Percentiles rank a stretch among this genome's conserved stretches.
Conservation (phyloP, 2,113 vertebrate species). For the Pao palembangensis region DNA sequence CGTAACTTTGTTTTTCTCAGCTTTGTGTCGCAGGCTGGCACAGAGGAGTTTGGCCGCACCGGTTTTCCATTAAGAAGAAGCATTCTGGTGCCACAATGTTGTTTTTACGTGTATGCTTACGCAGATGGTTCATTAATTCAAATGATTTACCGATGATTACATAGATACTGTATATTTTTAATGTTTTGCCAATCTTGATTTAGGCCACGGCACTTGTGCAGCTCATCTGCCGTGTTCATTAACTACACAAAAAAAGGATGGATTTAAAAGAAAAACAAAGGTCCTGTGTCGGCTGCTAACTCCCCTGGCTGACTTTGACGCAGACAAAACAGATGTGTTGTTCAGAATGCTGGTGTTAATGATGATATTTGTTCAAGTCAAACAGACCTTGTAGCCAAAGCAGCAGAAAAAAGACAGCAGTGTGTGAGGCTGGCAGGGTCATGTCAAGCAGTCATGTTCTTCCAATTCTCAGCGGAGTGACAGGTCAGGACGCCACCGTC, state of each 20-base stretch:
- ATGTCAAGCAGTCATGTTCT: conserved; percentile 35
- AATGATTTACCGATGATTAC: no score
- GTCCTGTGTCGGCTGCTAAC: no score
- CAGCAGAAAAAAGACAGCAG: conserved; percentile 9
- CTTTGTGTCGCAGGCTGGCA: conserved; percentile 14
- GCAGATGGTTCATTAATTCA: no score
- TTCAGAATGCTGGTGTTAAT: conserved; percentile 8
- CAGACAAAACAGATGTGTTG: not conserved
- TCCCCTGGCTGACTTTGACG: no score
- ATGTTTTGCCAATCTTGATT: no score
- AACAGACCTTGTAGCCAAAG: conserved; percentile 37
- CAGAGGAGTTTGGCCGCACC: not conserved
- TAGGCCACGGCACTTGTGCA: no score
- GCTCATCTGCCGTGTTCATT: no score
- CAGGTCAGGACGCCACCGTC: conserved; percentile 1
- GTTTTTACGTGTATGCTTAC: no score
- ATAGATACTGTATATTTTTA: no score
- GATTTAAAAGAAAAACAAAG: no score
- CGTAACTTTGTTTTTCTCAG: conserved; percentile 21
- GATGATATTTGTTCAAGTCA: conserved; percentile 29
- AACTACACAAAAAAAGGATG: no score
- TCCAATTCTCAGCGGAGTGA: conserved; percentile 34
- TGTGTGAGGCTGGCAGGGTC: conserved; percentile 18
- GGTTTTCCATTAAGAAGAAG: not conserved
- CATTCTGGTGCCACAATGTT: no score